Evolutionary conservation across 2,797 vertebrate species (phyloP).

Genomic region (Lindbergichthys nudifrons): DNA sequence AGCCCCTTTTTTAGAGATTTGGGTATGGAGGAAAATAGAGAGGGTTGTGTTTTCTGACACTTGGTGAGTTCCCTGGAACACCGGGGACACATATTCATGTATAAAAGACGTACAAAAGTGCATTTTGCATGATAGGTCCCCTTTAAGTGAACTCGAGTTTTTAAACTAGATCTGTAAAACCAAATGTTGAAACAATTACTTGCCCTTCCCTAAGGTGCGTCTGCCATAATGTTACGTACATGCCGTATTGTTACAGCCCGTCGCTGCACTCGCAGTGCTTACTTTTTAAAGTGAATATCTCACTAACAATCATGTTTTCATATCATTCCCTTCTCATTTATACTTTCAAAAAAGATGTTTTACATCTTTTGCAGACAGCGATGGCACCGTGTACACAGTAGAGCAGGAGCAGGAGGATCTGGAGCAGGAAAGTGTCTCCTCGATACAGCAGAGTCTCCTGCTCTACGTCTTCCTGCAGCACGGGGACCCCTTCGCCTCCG

Average conservation of each 20-base stretch:
- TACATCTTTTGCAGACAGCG: slow-evolving; percentile 48
- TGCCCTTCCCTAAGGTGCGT: slow-evolving; percentile 36
- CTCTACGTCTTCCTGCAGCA: slow-evolving; percentile 80
- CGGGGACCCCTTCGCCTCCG: slow-evolving; percentile 74
- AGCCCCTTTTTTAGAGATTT: too few relatives aligned
- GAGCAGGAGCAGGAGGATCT: slow-evolving; percentile 42
- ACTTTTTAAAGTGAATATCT: not conserved
- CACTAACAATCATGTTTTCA: not conserved
- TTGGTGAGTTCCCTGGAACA: too few relatives aligned
- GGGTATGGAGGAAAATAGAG: too few relatives aligned
- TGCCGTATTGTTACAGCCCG: slow-evolving; percentile 17
- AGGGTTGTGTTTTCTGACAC: too few relatives aligned
- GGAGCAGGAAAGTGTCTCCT: slow-evolving; percentile 7
- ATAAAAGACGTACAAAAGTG: too few relatives aligned
- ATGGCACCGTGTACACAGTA: slow-evolving; percentile 54
- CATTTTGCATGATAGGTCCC: too few relatives aligned
- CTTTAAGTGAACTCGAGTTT: not conserved
- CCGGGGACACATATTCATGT: too few relatives aligned
- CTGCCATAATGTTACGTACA: not conserved
- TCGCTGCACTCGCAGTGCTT: not conserved
- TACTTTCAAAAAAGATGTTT: not conserved
- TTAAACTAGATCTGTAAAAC: not conserved
- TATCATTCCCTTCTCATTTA: not conserved
- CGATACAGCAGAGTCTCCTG: slow-evolving; percentile 69
- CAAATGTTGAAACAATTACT: slow-evolving; percentile 7